These are phyloP conservation scores for Drosophila neoperkinsi DNA, from an alignment of 2,888 invertebrate genomes.

Conservation along the genomic window DNA sequence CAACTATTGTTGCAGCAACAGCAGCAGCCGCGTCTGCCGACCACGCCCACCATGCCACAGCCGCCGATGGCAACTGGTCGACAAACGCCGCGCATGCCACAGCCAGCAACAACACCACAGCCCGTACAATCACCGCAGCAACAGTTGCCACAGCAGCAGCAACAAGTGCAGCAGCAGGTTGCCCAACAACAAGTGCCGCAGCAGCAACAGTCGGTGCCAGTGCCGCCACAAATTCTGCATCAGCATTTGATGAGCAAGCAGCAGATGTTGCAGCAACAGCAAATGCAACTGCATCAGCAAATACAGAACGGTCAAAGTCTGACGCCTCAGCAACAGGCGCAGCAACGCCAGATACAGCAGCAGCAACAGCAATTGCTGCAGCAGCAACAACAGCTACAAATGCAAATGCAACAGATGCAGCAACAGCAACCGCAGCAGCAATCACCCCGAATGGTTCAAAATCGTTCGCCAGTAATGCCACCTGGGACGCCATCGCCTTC, in stretches of 20 bases:
- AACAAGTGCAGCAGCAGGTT: conserved; percentile 51
- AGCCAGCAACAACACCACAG: conserved; percentile 80
- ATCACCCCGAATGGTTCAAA: conserved; percentile 83
- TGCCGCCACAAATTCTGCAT: conserved; percentile 78
- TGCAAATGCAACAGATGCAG: conserved; percentile 81
- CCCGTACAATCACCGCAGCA: conserved; percentile 82
- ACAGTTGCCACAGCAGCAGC: conserved; percentile 57
- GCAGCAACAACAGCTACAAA: conserved; percentile 85
- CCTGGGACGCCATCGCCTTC: conserved; percentile 82
- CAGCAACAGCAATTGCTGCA: conserved; percentile 85
- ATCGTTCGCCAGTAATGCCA: conserved; percentile 82
- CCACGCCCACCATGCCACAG: conserved; percentile 66
- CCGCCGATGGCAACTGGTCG: conserved; percentile 78
- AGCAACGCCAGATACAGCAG: conserved; percentile 87
- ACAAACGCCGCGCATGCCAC: conserved; percentile 80
- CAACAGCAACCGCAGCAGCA: conserved; percentile 81
- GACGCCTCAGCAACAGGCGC: conserved; percentile 80
- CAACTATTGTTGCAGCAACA: conserved; percentile 60
- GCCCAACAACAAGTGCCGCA: conserved; percentile 73
- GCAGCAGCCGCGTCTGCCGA: conserved; percentile 61
- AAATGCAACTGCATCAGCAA: conserved; percentile 76
- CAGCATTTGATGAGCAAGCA: conserved; percentile 74
- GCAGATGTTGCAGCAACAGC: conserved; percentile 73
- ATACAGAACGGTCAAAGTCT: conserved; percentile 82
- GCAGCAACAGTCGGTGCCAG: conserved; percentile 79